Conservation (phyloP, 2,797 vertebrate genomes). For the Macroramphosus scolopax region DNA sequence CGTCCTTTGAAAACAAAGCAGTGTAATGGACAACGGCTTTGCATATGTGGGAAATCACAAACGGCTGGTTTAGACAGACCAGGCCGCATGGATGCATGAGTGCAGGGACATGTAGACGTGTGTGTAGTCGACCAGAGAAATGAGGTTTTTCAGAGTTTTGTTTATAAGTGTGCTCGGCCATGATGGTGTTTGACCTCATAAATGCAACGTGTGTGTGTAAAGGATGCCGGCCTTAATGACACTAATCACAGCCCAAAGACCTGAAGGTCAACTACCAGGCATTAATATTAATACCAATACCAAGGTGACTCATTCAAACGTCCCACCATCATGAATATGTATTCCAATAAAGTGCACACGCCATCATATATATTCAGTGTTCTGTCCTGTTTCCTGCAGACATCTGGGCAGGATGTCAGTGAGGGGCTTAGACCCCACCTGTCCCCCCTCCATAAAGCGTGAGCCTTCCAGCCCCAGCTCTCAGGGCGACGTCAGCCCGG, state of each 20-base stretch:
- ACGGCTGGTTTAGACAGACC: slow-evolving; percentile 56
- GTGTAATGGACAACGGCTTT: slow-evolving; percentile 65
- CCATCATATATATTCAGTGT: neutral
- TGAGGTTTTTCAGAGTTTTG: neutral
- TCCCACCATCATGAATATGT: slow-evolving; percentile 19
- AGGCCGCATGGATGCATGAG: slow-evolving; percentile 33
- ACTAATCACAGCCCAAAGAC: slow-evolving; percentile 13
- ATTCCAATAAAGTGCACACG: slow-evolving; percentile 12
- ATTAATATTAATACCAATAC: slow-evolving; percentile 42
- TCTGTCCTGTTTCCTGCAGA: slow-evolving; percentile 26
- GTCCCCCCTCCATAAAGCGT: slow-evolving; percentile 69
- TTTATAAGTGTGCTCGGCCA: neutral
- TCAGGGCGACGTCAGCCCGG: slow-evolving; percentile 67
- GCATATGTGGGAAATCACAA: slow-evolving; percentile 71
- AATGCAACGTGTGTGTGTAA: slow-evolving; percentile 1
- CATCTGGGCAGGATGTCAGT: slow-evolving; percentile 73
- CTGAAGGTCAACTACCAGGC: slow-evolving; percentile 14
- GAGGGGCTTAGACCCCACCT: slow-evolving; percentile 71
- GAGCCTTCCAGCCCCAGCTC: slow-evolving; percentile 76
- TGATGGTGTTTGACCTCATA: neutral
- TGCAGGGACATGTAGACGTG: no score
- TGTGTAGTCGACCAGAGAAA: neutral
- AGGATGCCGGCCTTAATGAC: slow-evolving; percentile 35
- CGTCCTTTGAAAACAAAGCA: slow-evolving; percentile 68
- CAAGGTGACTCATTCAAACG: slow-evolving; percentile 38